A percentile compares a stretch with the other conserved stretches of the same genome.
These are phyloP conservation scores for Eulemur rufifrons DNA, from an alignment of 2,113 vertebrate genomes.

Conservation along the genomic window DNA sequence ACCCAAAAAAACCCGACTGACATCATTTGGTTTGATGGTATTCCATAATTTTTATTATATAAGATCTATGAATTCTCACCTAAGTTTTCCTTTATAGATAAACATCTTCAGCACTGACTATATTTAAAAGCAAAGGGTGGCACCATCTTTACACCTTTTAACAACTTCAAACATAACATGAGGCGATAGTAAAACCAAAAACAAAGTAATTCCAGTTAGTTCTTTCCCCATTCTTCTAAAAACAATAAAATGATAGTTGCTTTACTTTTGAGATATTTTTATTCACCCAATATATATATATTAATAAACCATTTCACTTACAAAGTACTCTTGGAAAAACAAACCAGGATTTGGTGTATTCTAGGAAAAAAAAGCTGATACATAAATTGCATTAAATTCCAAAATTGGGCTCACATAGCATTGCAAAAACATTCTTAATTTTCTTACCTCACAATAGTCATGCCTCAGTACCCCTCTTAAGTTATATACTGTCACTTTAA, in stretches of 20 bases:
- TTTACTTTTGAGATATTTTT: not conserved
- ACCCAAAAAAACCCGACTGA: not conserved
- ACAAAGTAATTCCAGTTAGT: conserved; percentile 8
- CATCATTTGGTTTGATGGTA: not conserved
- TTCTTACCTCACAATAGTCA: conserved; percentile 16
- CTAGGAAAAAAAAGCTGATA: not conserved
- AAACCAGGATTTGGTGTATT: not conserved
- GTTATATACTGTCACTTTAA: not conserved
- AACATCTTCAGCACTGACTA: conserved; percentile 5
- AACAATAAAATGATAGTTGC: not conserved
- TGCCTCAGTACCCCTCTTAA: not conserved
- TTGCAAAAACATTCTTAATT: conserved; percentile 9
- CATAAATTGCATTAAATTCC: not conserved
- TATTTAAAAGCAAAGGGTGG: not conserved
- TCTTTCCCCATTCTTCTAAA: conserved; percentile 23
- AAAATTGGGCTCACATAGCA: not conserved
- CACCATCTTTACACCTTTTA: not conserved
- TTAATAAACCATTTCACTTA: conserved; percentile 21
- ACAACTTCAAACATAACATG: not conserved
- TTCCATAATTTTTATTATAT: not conserved
- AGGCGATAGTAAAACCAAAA: not conserved
- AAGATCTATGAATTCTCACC: not conserved
- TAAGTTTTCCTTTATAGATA: conserved; percentile 42
- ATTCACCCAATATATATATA: not conserved
- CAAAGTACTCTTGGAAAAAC: conserved; percentile 35